phyloP scores from a whole-genome alignment of 2,888 invertebrate species.

The Aspidiotus destructor region DNA sequence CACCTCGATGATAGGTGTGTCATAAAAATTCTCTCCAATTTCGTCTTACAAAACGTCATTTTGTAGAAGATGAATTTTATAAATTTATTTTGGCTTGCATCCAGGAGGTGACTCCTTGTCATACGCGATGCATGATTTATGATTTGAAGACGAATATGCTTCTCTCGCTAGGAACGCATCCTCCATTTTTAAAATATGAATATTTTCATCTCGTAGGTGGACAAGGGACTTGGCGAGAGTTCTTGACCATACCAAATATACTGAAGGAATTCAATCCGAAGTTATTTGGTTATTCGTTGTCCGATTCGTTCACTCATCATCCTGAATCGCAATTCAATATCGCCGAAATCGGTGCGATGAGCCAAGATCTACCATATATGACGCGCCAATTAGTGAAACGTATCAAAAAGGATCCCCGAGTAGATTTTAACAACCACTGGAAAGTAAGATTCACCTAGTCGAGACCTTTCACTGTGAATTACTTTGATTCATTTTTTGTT shows the following conservation, averaged over 20 bases:
- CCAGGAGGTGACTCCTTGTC: too few species aligned
- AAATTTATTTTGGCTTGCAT: too few species aligned
- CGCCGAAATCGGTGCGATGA: slow-evolving; percentile 52
- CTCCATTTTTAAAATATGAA: too few species aligned
- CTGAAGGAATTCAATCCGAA: slow-evolving; percentile 56
- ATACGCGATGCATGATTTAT: too few species aligned
- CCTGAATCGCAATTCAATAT: slow-evolving; percentile 49
- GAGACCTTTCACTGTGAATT: too few species aligned
- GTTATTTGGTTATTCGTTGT: slow-evolving; percentile 51
- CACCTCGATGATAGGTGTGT: slow-evolving; percentile 45
- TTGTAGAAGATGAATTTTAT: too few species aligned
- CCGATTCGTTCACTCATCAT: slow-evolving; percentile 46
- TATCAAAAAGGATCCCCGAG: slow-evolving; percentile 47
- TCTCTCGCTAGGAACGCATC: too few species aligned
- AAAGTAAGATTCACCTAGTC: slow-evolving; percentile 43
- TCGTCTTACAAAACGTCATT: too few species aligned
- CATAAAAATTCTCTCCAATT: background rate
- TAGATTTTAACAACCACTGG: slow-evolving; percentile 52
- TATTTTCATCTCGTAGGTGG: slow-evolving; percentile 43
- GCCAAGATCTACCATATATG: slow-evolving; percentile 50
- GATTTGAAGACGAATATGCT: too few species aligned
- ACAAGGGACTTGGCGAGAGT: slow-evolving; percentile 47
- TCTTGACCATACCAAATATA: slow-evolving; percentile 52
- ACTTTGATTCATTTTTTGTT: background rate
- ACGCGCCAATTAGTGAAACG: slow-evolving; percentile 48